phyloP scores from a whole-genome alignment of 2,113 vertebrate genomes.

The Mus pahari region DNA sequence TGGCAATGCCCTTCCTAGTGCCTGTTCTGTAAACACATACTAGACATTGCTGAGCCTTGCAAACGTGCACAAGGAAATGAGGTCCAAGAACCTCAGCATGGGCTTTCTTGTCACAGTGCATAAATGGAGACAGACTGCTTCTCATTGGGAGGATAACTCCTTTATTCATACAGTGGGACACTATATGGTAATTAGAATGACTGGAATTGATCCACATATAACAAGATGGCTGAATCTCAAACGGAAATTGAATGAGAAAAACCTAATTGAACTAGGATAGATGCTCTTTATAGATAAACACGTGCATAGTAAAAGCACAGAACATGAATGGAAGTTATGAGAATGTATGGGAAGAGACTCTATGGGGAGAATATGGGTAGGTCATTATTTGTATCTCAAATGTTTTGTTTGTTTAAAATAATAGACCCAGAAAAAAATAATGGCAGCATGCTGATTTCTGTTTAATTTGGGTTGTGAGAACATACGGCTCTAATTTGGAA shows the following conservation, averaged over 20 bases:
- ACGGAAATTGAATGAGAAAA: slow-evolving; percentile 21
- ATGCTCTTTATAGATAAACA: background rate
- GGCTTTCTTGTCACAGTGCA: background rate
- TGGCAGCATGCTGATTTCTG: background rate
- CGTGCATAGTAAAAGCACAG: background rate
- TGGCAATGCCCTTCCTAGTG: background rate
- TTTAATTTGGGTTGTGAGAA: slow-evolving; percentile 29
- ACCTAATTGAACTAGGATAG: slow-evolving; percentile 2
- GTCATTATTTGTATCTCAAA: background rate
- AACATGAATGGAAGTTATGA: background rate
- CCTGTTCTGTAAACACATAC: background rate
- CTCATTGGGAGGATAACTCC: background rate
- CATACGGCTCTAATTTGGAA: background rate
- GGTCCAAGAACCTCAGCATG: background rate
- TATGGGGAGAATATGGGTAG: background rate
- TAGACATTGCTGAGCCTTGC: background rate
- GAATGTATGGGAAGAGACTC: background rate
- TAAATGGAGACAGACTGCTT: background rate
- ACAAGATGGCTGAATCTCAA: slow-evolving; percentile 32
- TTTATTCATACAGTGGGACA: slow-evolving; percentile 2
- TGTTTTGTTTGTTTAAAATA: background rate
- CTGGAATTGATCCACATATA: background rate
- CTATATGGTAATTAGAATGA: slow-evolving; percentile 24
- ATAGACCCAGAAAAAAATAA: background rate
- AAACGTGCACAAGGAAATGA: background rate